A percentile compares a stretch with the other conserved stretches of the same genome.
Evolutionary conservation across 2,113 vertebrate species (phyloP).

Genomic region (Myiagra hebetior): DNA sequence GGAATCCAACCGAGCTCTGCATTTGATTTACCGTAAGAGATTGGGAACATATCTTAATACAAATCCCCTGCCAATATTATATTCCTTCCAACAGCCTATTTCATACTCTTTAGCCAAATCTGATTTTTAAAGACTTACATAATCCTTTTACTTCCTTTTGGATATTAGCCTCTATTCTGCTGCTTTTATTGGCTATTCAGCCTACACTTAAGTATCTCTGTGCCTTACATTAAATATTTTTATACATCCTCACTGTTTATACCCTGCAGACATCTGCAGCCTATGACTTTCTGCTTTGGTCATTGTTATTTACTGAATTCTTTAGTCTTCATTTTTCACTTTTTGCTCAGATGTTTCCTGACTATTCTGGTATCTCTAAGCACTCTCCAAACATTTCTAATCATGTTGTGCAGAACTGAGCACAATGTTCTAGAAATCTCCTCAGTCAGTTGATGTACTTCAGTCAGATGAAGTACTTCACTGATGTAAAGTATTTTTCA

Average conservation of each 20-base stretch:
- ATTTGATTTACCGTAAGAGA: not conserved
- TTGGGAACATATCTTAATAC: not conserved
- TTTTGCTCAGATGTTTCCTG: not conserved
- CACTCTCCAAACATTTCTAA: not conserved
- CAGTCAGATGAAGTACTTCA: not conserved
- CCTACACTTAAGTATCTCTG: not conserved
- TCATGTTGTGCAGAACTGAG: not conserved
- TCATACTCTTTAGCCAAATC: not conserved
- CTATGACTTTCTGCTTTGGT: not conserved
- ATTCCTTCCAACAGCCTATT: not conserved
- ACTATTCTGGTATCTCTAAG: not conserved
- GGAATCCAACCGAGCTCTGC: not conserved
- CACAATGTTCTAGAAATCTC: not conserved
- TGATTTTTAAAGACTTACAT: conserved; percentile 15
- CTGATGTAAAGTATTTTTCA: not conserved
- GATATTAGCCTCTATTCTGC: not conserved
- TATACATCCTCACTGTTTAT: not conserved
- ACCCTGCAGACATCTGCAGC: not conserved
- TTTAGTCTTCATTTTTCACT: not conserved
- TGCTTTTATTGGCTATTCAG: not conserved
- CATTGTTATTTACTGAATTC: not conserved
- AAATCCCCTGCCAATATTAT: not conserved
- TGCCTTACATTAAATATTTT: not conserved
- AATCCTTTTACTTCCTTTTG: not conserved
- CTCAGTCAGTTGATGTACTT: not conserved